Base-by-base conservation (phyloP, 2,888 invertebrate species). In the Hydriomena furcata region DNA sequence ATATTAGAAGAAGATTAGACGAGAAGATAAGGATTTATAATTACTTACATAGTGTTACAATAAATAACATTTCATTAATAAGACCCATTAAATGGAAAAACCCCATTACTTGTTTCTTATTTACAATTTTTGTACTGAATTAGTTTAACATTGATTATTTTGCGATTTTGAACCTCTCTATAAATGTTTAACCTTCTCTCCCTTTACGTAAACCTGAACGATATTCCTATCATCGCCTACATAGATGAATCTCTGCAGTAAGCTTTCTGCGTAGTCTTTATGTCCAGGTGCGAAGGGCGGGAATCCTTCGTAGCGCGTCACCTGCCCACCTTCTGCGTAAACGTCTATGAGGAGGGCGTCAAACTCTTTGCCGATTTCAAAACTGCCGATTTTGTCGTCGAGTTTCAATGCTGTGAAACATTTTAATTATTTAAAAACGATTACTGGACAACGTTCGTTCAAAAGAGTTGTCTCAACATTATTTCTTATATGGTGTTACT, bases 171-270 rank as follows among this genome's bases (percentile, higher is more conserved):
- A 4, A 17, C 17, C 17, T 11, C 2, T 10, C 11, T 32, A 17
- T n/a, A 10, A 23, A 10, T 34, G 7, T 8, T 48, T 84, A 2
- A 84, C 78, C 36, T 58, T 66, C 47, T 68, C 83, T 2, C 97
- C 97, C 49, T 93, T 92, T 1, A 97, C 95, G 83, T 92, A 97
- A 1, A 97, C 96, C 59, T 92, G 90, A 0, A 74, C 48, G 55
- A 98, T 94, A 76, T 97, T 97, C 54, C 97, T 93, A 76, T 97
- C 96, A 77, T 97, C 97, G 0, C 97, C 97, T 7, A 93, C 78
- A 70, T 94, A 95, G 54, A 96, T 87, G 68, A 97, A 96, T 66
- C 94, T 93, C 72, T 97, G 94, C 4, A 97, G 71, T 23, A 94
- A 79, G 66, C 94, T 93, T 35, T 91, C 69, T 0, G 93, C 82